A percentile compares a stretch with the other conserved stretches of the same genome.
These are phyloP conservation scores for Melanostigma gelatinosum DNA, from an alignment of 2,113 vertebrate genomes.

Conservation along the genomic window DNA sequence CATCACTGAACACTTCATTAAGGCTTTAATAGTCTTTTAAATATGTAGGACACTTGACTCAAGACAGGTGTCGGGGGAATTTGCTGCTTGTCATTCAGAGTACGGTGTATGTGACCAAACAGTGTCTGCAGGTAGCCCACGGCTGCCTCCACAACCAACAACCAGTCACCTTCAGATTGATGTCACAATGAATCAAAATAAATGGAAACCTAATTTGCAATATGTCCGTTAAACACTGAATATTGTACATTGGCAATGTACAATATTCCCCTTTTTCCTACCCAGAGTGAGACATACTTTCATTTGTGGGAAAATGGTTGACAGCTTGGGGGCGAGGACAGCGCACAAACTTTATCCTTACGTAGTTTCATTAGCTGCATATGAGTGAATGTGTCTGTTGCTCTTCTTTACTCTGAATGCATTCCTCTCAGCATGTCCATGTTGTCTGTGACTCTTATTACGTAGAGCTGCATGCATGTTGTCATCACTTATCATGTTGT, in stretches of 20 bases:
- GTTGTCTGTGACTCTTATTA: no score
- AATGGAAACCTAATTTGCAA: background rate
- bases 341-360: no score
- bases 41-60: constrained; percentile 72
- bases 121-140: constrained; percentile 21
- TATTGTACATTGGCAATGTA: background rate
- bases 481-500: background rate
- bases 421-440: background rate
- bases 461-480: background rate
- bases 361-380: background rate
- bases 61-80: constrained; percentile 59
- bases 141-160: background rate
- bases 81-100: constrained; percentile 70
- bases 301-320: constrained; percentile 13
- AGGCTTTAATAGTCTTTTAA: constrained; percentile 75
- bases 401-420: background rate
- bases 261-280: background rate
- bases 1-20: constrained; percentile 82
- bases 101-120: constrained; percentile 4
- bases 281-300: background rate
- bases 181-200: background rate
- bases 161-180: constrained; percentile 30
- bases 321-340: background rate
- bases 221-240: background rate
- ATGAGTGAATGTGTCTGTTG: background rate